These are phyloP conservation scores for Cyanoramphus novaezelandiae DNA, from an alignment of 2,113 vertebrate species.

Conservation along the genomic window DNA sequence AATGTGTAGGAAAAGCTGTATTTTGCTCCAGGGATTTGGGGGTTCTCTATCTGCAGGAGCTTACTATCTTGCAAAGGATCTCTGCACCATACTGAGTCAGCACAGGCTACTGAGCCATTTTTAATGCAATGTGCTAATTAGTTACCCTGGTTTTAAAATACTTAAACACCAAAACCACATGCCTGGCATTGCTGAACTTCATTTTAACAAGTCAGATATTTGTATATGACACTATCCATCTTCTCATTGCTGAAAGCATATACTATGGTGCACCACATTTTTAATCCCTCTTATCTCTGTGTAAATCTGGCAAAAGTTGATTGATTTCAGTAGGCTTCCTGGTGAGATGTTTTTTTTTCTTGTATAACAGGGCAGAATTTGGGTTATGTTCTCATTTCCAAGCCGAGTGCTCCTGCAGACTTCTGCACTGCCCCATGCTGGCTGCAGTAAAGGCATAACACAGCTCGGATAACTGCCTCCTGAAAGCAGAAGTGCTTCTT, in stretches of 20 bases:
- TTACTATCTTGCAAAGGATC: background rate
- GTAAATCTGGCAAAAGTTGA: background rate
- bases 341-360: background rate
- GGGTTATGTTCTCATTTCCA: slow-evolving; percentile 3
- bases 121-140: background rate
- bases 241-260: background rate
- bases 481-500: background rate
- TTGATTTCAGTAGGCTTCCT: background rate
- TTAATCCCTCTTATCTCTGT: background rate
- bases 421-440: background rate
- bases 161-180: background rate
- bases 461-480: background rate
- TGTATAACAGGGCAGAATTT: background rate
- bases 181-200: background rate
- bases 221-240: background rate
- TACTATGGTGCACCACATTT: background rate
- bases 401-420: background rate
- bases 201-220: background rate
- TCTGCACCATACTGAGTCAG: background rate
- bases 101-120: background rate
- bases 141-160: background rate
- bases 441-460: background rate
- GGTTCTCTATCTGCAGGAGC: background rate
- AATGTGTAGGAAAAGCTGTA: background rate
- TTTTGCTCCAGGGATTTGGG: background rate